Evolutionary conservation across 2,888 invertebrate genomes (phyloP).

Genomic region (Saturnia japonica): DNA sequence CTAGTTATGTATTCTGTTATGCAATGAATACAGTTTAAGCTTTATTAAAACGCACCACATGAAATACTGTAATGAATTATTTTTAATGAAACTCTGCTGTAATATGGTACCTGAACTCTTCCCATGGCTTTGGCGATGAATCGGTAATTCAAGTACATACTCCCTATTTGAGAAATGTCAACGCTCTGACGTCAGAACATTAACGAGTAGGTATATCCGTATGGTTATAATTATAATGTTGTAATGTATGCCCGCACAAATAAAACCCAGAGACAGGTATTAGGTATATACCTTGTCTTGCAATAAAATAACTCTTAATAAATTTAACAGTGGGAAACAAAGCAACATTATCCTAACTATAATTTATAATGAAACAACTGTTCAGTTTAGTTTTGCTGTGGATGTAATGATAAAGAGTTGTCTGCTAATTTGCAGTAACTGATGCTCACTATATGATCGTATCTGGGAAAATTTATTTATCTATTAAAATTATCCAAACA

Average conservation of each 20-base stretch:
- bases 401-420: not conserved
- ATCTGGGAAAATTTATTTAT: too few relatives aligned
- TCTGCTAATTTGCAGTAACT: not conserved
- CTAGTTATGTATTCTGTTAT: constrained; percentile 18
- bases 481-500: not conserved
- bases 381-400: not conserved
- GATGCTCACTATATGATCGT: not conserved
- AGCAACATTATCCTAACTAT: not conserved
- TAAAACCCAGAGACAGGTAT: too few relatives aligned
- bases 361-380: not conserved
- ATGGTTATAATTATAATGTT: too few relatives aligned
- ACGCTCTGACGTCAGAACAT: not conserved
- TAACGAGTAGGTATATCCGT: not conserved
- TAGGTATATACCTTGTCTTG: not conserved
- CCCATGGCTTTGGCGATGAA: not conserved
- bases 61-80: not conserved
- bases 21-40: constrained; percentile 5
- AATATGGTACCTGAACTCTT: not conserved
- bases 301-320: too few relatives aligned
- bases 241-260: too few relatives aligned
- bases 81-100: not conserved
- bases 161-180: not conserved
- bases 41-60: constrained; percentile 16
- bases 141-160: too few relatives aligned
- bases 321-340: not conserved